These are phyloP conservation scores for Agonopterix alstromeriana DNA, from an alignment of 2,888 invertebrate genomes.

Conservation along the genomic window DNA sequence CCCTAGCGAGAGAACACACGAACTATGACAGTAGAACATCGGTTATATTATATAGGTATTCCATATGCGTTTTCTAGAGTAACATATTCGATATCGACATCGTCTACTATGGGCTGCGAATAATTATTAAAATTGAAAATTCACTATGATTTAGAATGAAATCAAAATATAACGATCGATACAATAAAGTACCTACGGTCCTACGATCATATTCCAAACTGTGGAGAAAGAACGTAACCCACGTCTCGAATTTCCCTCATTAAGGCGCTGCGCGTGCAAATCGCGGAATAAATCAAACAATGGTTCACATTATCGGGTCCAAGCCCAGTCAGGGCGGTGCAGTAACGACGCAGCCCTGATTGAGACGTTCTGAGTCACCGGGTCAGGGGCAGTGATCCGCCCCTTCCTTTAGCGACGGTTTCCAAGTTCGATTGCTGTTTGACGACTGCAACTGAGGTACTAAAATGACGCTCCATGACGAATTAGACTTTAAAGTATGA, in stretches of 20 bases:
- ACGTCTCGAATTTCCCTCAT: slow-evolving; percentile 1
- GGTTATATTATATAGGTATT: too few species aligned
- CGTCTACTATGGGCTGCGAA: too few species aligned
- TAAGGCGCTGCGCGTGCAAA: background rate
- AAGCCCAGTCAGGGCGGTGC: slow-evolving; percentile 22
- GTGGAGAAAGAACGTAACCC: background rate
- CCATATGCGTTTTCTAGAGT: too few species aligned
- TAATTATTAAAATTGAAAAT: too few species aligned
- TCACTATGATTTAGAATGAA: too few species aligned
- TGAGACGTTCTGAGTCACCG: slow-evolving; percentile 60
- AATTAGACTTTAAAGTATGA: too few species aligned
- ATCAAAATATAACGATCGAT: too few species aligned
- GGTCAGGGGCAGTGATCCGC: slow-evolving; percentile 61
- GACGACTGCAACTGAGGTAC: too few species aligned
- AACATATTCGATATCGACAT: too few species aligned
- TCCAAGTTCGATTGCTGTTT: background rate
- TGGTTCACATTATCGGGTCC: slow-evolving; percentile 13
- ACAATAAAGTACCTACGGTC: slow-evolving; percentile 3
- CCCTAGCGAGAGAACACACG: too few species aligned
- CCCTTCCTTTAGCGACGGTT: slow-evolving; percentile 33
- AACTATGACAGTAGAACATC: too few species aligned
- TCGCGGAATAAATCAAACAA: slow-evolving; percentile 5
- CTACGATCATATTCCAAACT: slow-evolving; percentile 3
- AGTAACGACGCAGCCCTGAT: slow-evolving; percentile 32
- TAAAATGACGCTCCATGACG: too few species aligned